A percentile compares a stretch with the other conserved stretches of the same genome.
Evolutionary conservation across 2,113 vertebrate species (phyloP).

Genomic region (Mohoua ochrocephala): DNA sequence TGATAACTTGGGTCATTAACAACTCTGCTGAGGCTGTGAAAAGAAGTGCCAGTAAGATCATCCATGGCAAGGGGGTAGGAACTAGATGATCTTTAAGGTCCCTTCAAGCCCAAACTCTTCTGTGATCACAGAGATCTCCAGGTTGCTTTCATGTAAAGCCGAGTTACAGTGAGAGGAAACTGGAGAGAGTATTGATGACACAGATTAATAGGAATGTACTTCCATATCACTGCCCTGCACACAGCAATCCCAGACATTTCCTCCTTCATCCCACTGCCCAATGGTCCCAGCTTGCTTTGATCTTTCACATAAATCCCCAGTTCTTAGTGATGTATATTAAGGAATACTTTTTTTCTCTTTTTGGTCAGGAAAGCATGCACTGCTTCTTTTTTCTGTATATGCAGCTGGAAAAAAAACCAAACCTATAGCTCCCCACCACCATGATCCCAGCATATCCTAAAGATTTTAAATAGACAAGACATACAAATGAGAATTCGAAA

Average conservation of each 20-base stretch:
- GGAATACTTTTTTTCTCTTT: not conserved
- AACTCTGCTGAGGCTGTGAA: not conserved
- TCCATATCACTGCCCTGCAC: not conserved
- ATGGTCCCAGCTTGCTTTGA: not conserved
- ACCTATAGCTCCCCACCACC: not conserved
- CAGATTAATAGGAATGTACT: not conserved
- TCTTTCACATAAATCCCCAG: not conserved
- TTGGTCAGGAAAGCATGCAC: not conserved
- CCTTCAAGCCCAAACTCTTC: not conserved
- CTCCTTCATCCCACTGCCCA: not conserved
- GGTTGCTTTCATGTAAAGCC: not conserved
- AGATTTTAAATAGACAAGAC: not conserved
- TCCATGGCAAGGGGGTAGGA: not conserved
- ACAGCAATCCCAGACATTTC: not conserved
- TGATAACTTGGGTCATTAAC: not conserved
- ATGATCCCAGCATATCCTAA: not conserved
- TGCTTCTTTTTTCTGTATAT: not conserved
- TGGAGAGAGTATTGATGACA: not conserved
- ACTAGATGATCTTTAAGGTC: not conserved
- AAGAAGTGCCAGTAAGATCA: not conserved
- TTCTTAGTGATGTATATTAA: not conserved
- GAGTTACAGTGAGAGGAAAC: not conserved
- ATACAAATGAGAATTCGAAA: slow-evolving; percentile 1
- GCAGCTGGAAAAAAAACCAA: not conserved
- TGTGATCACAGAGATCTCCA: not conserved